These are phyloP conservation scores for Ianthella basta DNA, from an alignment of 37 sponge, comb jelly and placozoan species.

Conservation along the genomic window DNA sequence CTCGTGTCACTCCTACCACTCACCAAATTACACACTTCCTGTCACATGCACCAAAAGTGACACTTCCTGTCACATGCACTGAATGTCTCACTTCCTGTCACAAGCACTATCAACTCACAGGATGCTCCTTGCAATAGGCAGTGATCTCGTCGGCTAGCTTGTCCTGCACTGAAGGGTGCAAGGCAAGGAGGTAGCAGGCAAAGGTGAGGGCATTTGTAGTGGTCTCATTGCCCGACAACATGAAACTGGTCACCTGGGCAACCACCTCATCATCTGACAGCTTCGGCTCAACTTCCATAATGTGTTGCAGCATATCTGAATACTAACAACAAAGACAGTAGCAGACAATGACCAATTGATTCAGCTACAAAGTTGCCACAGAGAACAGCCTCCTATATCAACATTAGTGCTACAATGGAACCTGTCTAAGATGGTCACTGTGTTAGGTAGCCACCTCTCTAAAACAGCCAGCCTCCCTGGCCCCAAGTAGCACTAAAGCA, in stretches of 20 bases:
- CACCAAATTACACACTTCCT: background rate
- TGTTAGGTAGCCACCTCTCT: too few relatives aligned
- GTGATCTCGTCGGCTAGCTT: background rate
- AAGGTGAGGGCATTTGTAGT: constrained; percentile 4
- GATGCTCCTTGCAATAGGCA: background rate
- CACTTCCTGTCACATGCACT: background rate
- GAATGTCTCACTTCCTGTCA: background rate
- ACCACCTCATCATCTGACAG: constrained; percentile 12
- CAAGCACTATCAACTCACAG: background rate
- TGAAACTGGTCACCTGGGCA: constrained; percentile 6
- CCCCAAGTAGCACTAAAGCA: too few relatives aligned
- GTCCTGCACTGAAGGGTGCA: constrained; percentile 13
- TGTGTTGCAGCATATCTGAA: constrained; percentile 6
- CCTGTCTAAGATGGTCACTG: too few relatives aligned
- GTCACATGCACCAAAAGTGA: background rate
- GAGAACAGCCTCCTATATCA: too few relatives aligned
- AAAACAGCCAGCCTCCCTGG: too few relatives aligned
- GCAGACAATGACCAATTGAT: background rate
- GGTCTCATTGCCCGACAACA: constrained; percentile 25
- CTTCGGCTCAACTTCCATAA: background rate
- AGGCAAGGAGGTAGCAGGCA: constrained; percentile 4
- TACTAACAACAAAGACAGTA: background rate
- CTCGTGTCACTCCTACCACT: background rate
- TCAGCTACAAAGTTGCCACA: too few relatives aligned
- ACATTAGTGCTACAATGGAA: too few relatives aligned